phyloP scores from a whole-genome alignment of 2,888 invertebrate species.

The Kryphioiulus occultus region DNA sequence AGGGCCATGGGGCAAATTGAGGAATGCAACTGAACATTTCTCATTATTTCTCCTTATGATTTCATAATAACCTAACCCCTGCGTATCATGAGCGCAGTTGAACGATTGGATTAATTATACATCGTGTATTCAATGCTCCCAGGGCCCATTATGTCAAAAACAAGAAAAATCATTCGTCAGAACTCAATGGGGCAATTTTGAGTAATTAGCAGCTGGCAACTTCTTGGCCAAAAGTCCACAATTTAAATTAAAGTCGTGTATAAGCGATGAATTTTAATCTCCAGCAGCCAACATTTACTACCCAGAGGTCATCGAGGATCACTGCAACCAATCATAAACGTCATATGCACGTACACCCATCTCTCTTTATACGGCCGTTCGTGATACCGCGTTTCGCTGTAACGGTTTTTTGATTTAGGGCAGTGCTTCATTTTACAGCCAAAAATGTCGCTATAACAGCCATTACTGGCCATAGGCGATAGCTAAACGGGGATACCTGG shows the following conservation, averaged over 20 bases:
- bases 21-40: background rate
- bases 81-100: background rate
- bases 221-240: background rate
- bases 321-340: background rate
- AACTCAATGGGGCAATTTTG: constrained; percentile 21
- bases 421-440: too few relatives aligned
- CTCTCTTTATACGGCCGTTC: too few relatives aligned
- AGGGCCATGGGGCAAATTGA: background rate
- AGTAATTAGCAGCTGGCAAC: background rate
- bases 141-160: constrained; percentile 35
- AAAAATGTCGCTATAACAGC: too few relatives aligned
- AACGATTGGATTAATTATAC: constrained; percentile 22
- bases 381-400: too few relatives aligned
- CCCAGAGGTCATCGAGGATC: background rate
- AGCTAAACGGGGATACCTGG: too few relatives aligned
- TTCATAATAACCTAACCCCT: background rate
- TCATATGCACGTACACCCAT: too few relatives aligned
- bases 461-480: too few relatives aligned
- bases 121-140: background rate
- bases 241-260: background rate
- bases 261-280: background rate
- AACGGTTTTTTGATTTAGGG: too few relatives aligned
- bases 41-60: constrained; percentile 6
- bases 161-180: background rate
- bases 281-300: background rate